A percentile compares a stretch with the other conserved stretches of the same genome.
Conservation (phyloP, 2,113 vertebrate genomes). For the Dissostichus mawsoni region DNA sequence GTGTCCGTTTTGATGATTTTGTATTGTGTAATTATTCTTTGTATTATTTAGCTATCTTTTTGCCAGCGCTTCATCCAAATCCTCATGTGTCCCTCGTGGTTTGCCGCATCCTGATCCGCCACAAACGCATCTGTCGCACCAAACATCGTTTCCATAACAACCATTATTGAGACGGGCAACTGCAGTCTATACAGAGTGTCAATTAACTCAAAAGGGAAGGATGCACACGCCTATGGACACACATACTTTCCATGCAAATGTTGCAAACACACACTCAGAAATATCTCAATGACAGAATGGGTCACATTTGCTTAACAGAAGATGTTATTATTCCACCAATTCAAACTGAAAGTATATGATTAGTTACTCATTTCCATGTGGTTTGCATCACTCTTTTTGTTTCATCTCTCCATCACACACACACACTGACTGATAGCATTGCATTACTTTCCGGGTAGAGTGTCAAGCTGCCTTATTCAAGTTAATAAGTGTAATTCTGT, state of each 20-base stretch:
- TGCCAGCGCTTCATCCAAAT: constrained; percentile 42
- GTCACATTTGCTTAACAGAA: constrained; percentile 51
- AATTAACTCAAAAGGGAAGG: constrained; percentile 48
- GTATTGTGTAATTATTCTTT: constrained; percentile 44
- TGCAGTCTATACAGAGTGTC: constrained; percentile 47
- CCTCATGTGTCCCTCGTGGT: constrained; percentile 59
- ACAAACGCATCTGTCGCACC: constrained; percentile 72
- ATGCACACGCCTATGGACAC: constrained; percentile 27
- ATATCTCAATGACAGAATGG: constrained; percentile 26
- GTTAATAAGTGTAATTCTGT: constrained; percentile 61
- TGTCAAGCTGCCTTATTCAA: constrained; percentile 50
- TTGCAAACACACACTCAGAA: constrained; percentile 19
- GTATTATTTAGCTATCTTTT: constrained; percentile 49
- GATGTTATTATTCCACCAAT: constrained; percentile 49
- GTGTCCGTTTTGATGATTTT: constrained; percentile 21
- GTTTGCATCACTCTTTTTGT: constrained; percentile 8
- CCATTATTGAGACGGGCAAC: constrained; percentile 60
- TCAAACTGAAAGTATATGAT: constrained; percentile 48
- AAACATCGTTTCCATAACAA: constrained; percentile 73
- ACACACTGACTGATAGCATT: constrained; percentile 23
- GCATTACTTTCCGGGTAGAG: constrained; percentile 29
- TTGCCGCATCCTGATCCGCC: constrained; percentile 58
- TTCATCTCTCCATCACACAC: neutral
- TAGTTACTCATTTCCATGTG: constrained; percentile 45
- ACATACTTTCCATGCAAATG: constrained; percentile 34